Evolutionary conservation across 2,797 vertebrate genomes (phyloP).

Genomic region (Sylvia borin): DNA sequence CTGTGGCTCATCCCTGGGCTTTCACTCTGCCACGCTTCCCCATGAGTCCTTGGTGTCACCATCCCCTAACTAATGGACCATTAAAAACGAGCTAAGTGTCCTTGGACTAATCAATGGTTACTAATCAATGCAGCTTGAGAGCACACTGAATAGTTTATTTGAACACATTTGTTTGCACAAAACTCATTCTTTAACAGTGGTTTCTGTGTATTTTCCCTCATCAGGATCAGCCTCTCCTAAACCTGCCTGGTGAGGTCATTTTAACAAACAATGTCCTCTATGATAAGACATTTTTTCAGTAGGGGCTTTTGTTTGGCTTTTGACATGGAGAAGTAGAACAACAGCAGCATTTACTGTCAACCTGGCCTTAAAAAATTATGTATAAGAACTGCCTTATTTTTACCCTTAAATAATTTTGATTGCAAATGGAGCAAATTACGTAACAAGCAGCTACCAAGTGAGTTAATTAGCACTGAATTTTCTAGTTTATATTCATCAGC

Average conservation of each 20-base stretch:
- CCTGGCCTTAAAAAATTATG: not conserved
- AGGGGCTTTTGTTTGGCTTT: not conserved
- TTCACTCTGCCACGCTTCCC: fast-evolving
- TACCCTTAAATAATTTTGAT: not conserved
- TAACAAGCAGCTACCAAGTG: not conserved
- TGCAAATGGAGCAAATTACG: not conserved
- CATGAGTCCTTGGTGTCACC: fast-evolving
- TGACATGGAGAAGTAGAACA: not conserved
- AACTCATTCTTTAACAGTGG: not conserved
- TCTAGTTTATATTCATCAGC: not conserved
- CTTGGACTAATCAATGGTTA: not conserved
- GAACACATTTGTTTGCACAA: not conserved
- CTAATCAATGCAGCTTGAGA: not conserved
- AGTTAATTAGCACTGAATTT: not conserved
- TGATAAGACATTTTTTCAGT: not conserved
- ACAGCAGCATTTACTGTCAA: not conserved
- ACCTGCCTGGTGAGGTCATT: not conserved
- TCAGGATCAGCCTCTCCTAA: not conserved
- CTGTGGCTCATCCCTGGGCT: fast-evolving
- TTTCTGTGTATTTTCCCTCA: not conserved
- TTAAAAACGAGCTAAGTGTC: fast-evolving
- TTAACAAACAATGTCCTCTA: not conserved
- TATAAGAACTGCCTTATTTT: not conserved
- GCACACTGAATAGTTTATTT: not conserved
- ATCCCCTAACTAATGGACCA: not conserved